Evolutionary conservation across 1,140 invertebrate species (phyloP), one percentile per base, ranked within the genome.

Genomic region (Cyphomyrmex costatus): DNA sequence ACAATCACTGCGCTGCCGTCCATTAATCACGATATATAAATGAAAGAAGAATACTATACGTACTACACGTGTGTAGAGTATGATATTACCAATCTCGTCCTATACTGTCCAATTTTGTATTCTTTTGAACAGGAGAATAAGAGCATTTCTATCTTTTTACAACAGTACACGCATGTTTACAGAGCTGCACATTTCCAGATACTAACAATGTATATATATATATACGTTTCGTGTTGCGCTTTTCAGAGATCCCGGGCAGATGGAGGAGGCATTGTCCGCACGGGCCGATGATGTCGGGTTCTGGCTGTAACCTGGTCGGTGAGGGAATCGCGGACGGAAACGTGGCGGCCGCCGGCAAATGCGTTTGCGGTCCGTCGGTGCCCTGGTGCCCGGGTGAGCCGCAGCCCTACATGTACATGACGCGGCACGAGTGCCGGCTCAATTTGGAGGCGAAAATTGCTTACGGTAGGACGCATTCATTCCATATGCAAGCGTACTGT

Each of bases 401-500:
- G 3, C 90, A 86, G 68, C 94, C 94, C 27, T 95, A 95, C 88
- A 92, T 89, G 53, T 95, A 93, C 86, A 87, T 86, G 61, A 95
- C 93, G 73, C 92, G 90, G 30, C 94, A 93, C 88, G 94, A 95
- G 84, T 95, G 94, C 91, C 91, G 93, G 88, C 92, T 95, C 65
- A 95, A 95, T 92, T 91, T 95, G 78, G 92, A 91, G 30, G 94
- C 93, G n/a, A 95, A 95, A 90, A 93, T 93, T 74, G 92, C 92
- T 16, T 95, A 95, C 85, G 94, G 94, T 95, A 84, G 90, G 88
- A 33, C 53, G 80, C 86, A 85, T 77, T 42, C 68, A 56, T 61
- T 73, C 58, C 46, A 71, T 82, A 71, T 68, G 71, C 53, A 19
- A 73, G 66, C 19, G 53, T 16, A n/a, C 33, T 10, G 66, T 49